phyloP scores from a whole-genome alignment of 2,113 vertebrate genomes.

The Megaceryle torquata region DNA sequence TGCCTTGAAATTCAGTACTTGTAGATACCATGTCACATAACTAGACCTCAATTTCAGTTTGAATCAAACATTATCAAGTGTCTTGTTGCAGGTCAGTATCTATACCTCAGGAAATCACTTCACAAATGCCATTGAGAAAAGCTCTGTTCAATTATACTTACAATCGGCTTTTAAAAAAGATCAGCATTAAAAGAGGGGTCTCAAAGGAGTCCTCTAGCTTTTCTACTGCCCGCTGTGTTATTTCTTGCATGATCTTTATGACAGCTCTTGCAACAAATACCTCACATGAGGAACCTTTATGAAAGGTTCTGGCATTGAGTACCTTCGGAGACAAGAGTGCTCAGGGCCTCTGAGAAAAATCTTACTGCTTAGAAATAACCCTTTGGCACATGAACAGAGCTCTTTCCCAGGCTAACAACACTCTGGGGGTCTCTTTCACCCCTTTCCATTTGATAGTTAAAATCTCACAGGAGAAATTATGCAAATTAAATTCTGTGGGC shows the following conservation, averaged over 20 bases:
- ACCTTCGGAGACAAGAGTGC: background rate
- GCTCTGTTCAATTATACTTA: background rate
- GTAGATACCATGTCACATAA: background rate
- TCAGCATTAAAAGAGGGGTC: background rate
- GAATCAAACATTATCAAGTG: background rate
- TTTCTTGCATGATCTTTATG: background rate
- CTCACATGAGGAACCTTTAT: conserved; percentile 20
- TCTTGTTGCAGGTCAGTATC: background rate
- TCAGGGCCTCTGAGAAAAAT: conserved; percentile 3
- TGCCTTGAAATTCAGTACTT: background rate
- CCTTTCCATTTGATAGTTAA: background rate
- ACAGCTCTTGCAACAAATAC: background rate
- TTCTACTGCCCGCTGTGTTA: background rate
- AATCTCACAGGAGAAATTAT: background rate
- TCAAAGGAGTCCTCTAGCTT: background rate
- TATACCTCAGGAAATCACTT: background rate
- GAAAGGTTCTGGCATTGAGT: background rate
- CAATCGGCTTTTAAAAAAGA: background rate
- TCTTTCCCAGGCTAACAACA: background rate
- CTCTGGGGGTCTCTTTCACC: background rate
- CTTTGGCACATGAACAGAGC: background rate
- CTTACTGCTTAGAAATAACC: background rate
- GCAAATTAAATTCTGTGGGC: background rate
- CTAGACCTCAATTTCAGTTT: background rate
- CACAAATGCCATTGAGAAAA: background rate